phyloP scores from a whole-genome alignment of 2,113 vertebrate genomes.

The Solenodon paradoxus region DNA sequence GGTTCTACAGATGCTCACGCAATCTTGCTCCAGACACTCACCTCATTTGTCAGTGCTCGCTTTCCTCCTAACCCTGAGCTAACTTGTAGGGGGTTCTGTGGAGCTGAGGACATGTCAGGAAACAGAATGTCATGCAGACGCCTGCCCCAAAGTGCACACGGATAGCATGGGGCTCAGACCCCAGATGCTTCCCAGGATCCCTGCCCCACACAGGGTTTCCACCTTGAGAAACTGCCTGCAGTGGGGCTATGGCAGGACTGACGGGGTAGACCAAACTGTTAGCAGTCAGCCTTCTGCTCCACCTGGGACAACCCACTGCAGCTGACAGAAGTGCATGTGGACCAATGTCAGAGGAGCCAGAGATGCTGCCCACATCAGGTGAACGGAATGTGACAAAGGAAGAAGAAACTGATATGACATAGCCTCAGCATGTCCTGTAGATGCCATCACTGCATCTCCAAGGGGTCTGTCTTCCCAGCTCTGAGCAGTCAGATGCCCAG shows the following conservation, averaged over 20 bases:
- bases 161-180: background rate
- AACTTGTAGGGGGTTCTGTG: too few relatives aligned
- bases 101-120: background rate
- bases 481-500: background rate
- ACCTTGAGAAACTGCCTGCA: background rate
- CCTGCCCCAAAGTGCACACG: background rate
- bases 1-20: too few relatives aligned
- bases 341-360: background rate
- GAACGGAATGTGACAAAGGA: too few relatives aligned
- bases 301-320: background rate
- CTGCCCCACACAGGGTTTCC: background rate
- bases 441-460: conserved; percentile 21
- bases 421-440: background rate
- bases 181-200: background rate
- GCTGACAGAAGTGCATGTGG: background rate
- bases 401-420: too few relatives aligned
- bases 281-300: background rate
- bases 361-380: too few relatives aligned
- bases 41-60: too few relatives aligned
- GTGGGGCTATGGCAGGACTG: too few relatives aligned
- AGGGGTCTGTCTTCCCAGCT: background rate
- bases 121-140: background rate
- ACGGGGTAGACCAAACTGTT: too few relatives aligned
- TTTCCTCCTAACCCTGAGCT: too few relatives aligned
- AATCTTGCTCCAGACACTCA: too few relatives aligned